Conservation (phyloP, 2,113 vertebrate species). For the Chaetura pelagica region DNA sequence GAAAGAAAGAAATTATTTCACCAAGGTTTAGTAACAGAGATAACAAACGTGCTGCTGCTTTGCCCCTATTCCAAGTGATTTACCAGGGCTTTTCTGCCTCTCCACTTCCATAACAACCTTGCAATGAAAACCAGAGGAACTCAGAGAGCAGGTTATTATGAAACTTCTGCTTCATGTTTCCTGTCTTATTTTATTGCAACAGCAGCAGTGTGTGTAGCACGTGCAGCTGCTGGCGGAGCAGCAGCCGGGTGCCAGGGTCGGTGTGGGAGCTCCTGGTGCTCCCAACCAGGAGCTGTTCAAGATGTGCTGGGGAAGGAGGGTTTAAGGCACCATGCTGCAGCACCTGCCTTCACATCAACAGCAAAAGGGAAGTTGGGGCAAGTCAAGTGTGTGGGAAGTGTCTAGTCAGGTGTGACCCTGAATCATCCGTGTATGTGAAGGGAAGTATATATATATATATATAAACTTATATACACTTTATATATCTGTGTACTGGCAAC, state of each 20-base stretch:
- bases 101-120: background rate
- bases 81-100: background rate
- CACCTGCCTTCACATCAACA: background rate
- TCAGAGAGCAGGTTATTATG: background rate
- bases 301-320: background rate
- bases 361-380: background rate
- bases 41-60: background rate
- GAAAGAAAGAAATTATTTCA: background rate
- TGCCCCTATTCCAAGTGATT: background rate
- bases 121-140: background rate
- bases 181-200: background rate
- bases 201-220: background rate
- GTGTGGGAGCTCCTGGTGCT: background rate
- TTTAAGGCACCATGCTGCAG: background rate
- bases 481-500: accelerated
- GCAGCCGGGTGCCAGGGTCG: background rate
- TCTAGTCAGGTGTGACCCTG: accelerated
- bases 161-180: background rate
- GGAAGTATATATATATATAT: no score
- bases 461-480: no score
- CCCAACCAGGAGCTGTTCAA: background rate
- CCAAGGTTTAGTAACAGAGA: background rate
- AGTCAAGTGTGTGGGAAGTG: background rate
- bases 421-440: accelerated
- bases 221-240: accelerated